A percentile compares a stretch with the other conserved stretches of the same genome.
phyloP scores from a whole-genome alignment of 1,140 invertebrate species.

The Leptoteleia sp. region DNA sequence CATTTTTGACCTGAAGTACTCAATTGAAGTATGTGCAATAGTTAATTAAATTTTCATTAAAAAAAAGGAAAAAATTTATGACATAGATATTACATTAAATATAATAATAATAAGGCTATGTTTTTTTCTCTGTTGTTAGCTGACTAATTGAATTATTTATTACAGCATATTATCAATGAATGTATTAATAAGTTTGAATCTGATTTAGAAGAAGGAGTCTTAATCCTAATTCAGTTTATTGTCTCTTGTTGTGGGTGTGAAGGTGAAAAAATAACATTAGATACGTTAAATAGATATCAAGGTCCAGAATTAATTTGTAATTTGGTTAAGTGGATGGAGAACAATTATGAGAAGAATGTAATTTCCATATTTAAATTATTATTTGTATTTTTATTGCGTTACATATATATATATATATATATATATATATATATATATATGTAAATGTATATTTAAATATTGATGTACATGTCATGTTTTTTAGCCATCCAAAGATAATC shows the following conservation, averaged over 20 bases:
- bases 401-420: too few relatives aligned
- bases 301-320: background rate
- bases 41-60: too few relatives aligned
- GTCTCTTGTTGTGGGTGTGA: conserved; percentile 31
- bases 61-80: too few relatives aligned
- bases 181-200: conserved; percentile 16
- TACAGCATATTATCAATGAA: conserved; percentile 16
- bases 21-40: conserved; percentile 8
- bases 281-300: too few relatives aligned
- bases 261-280: conserved; percentile 14
- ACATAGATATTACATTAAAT: background rate
- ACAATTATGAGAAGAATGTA: conserved; percentile 6
- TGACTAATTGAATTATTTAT: conserved; percentile 1
- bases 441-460: too few relatives aligned
- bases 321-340: conserved; percentile 13
- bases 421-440: too few relatives aligned
- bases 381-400: too few relatives aligned
- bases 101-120: background rate
- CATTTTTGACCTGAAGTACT: conserved; percentile 16
- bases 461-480: too few relatives aligned
- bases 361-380: background rate
- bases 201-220: conserved; percentile 12
- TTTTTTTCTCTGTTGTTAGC: too few relatives aligned
- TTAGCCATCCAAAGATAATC: background rate
- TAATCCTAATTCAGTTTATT: conserved; percentile 31